phyloP scores from a whole-genome alignment of 2,113 vertebrate species.

The Forbesichthys papilliferus region DNA sequence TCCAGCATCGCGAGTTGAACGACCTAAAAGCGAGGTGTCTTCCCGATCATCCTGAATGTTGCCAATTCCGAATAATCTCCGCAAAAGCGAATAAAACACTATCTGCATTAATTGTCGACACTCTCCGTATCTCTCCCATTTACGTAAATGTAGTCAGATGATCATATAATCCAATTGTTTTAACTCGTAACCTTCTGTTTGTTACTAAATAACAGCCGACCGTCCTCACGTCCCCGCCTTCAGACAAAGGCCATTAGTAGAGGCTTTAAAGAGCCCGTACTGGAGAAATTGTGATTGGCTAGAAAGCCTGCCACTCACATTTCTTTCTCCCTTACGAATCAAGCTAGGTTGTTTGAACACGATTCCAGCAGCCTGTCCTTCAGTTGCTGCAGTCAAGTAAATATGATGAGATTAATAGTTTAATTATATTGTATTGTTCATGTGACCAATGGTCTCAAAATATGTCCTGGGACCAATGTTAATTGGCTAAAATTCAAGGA shows the following conservation, averaged over 20 bases:
- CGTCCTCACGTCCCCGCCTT: constrained; percentile 62
- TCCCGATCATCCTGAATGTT: constrained; percentile 34
- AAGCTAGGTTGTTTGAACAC: constrained; percentile 74
- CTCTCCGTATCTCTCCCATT: constrained; percentile 23
- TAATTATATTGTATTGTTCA: not conserved
- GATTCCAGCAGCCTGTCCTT: constrained; percentile 56
- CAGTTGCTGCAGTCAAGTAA: constrained; percentile 48
- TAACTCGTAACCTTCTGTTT: constrained; percentile 83
- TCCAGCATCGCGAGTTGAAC: constrained; percentile 73
- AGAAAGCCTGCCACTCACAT: constrained; percentile 50
- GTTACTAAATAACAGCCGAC: constrained; percentile 76
- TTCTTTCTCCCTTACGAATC: constrained; percentile 42
- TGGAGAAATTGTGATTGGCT: constrained; percentile 61
- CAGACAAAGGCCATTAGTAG: constrained; percentile 69
- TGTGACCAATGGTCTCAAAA: not conserved
- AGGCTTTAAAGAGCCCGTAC: constrained; percentile 66
- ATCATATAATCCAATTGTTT: constrained; percentile 63
- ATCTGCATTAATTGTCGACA: constrained; percentile 22
- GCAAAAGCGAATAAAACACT: constrained; percentile 38
- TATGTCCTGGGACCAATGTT: not conserved
- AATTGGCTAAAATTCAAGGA: not conserved
- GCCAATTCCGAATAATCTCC: constrained; percentile 18
- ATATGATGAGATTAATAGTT: constrained; percentile 19
- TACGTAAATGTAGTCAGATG: constrained; percentile 41
- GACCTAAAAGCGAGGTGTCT: constrained; percentile 67